Evolutionary conservation across 2,113 vertebrate genomes (phyloP).

Genomic region (Neotragus pygmaeus): DNA sequence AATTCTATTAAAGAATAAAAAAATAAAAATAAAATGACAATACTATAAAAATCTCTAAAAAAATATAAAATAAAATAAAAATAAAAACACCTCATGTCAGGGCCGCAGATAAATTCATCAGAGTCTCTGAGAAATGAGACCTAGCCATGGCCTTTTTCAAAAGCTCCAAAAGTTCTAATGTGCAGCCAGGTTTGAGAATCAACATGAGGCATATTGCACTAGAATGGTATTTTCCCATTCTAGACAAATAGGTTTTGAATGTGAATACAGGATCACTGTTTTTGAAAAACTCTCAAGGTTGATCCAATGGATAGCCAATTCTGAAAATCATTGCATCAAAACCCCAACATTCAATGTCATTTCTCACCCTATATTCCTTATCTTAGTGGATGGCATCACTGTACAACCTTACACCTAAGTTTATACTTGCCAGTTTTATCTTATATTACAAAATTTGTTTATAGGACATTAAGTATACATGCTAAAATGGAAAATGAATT

Average conservation of each 20-base stretch:
- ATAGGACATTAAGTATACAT: not conserved
- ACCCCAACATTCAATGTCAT: not conserved
- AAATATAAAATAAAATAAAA: too few relatives aligned
- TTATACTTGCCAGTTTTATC: not conserved
- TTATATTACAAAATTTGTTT: not conserved
- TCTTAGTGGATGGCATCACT: not conserved
- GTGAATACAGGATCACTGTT: not conserved
- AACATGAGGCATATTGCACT: not conserved
- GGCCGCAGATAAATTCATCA: not conserved
- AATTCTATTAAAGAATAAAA: too few relatives aligned
- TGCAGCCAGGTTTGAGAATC: not conserved
- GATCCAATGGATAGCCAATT: not conserved
- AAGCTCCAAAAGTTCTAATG: not conserved
- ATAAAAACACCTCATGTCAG: not conserved
- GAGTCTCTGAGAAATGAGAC: not conserved
- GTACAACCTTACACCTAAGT: not conserved
- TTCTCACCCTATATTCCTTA: not conserved
- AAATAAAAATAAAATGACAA: too few relatives aligned
- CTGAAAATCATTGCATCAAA: not conserved
- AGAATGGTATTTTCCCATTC: not conserved
- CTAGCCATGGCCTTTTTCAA: not conserved
- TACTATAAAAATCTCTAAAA: too few relatives aligned
- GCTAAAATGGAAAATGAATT: not conserved
- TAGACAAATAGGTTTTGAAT: not conserved
- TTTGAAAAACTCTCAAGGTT: not conserved